These are phyloP conservation scores for Ceratosolen solmsi DNA, from an alignment of 1,140 invertebrate species.

Conservation along the genomic window DNA sequence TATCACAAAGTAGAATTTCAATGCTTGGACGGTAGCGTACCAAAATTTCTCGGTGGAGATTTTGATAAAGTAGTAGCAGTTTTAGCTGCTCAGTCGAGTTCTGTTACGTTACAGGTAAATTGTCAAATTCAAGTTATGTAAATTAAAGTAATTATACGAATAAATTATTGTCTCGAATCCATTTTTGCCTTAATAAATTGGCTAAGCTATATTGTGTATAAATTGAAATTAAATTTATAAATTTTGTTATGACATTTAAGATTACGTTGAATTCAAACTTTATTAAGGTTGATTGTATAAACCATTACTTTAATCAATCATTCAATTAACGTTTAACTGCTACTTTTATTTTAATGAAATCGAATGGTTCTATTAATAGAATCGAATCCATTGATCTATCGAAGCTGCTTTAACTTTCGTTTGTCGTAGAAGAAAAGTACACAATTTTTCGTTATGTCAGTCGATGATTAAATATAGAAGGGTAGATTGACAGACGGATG, in stretches of 20 bases:
- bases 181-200: no score
- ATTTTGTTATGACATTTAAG: background rate
- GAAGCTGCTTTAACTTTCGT: background rate
- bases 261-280: no score
- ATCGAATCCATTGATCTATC: background rate
- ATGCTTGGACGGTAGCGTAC: conserved; percentile 70
- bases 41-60: conserved; percentile 67
- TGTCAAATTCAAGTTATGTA: no score
- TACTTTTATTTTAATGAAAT: background rate
- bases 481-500: background rate
- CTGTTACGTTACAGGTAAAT: conserved; percentile 75
- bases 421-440: background rate
- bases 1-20: conserved; percentile 70
- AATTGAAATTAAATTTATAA: no score
- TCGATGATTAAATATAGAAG: background rate
- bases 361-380: background rate
- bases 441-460: background rate
- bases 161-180: no score
- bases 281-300: no score
- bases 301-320: no score
- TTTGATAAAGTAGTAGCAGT: conserved; percentile 75
- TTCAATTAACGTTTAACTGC: background rate
- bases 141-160: no score
- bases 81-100: conserved; percentile 75
- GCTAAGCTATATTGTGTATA: no score